Evolutionary conservation across 2,113 vertebrate genomes (phyloP).

Genomic region (Corythaeola cristata): DNA sequence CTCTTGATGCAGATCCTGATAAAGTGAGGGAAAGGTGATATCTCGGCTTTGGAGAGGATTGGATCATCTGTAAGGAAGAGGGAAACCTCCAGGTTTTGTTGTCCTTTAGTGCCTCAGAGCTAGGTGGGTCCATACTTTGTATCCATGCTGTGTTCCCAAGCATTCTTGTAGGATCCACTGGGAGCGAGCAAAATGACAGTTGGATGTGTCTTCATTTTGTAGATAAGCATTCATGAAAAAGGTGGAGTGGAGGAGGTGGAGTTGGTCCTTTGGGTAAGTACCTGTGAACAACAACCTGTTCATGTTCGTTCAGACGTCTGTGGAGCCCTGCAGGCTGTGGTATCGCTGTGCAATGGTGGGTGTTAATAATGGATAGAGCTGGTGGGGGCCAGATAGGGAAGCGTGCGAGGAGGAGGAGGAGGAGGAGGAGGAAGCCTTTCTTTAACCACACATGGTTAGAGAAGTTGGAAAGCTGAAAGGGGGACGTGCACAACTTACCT

Average conservation of each 20-base stretch:
- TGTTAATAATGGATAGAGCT: neutral
- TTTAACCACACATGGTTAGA: neutral
- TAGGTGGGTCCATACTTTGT: neutral
- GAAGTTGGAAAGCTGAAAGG: neutral
- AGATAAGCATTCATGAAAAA: neutral
- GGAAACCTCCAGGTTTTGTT: neutral
- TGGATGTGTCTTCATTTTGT: neutral
- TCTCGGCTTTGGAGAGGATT: neutral
- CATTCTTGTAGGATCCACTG: neutral
- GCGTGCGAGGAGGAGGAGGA: neutral
- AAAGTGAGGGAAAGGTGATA: neutral
- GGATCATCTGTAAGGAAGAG: neutral
- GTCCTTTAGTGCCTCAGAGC: neutral
- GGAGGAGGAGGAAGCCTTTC: neutral
- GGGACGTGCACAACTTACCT: neutral
- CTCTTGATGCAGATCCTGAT: neutral
- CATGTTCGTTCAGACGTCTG: neutral
- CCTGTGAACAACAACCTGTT: fast-evolving
- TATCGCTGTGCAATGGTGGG: fast-evolving
- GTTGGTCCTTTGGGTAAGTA: neutral
- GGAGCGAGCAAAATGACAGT: neutral
- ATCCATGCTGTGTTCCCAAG: fast-evolving
- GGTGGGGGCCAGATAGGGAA: fast-evolving
- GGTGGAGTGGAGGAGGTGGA: neutral
- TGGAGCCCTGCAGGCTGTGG: fast-evolving